phyloP scores from a whole-genome alignment of 1,140 invertebrate genomes.

The Drosophila lacteicornis region DNA sequence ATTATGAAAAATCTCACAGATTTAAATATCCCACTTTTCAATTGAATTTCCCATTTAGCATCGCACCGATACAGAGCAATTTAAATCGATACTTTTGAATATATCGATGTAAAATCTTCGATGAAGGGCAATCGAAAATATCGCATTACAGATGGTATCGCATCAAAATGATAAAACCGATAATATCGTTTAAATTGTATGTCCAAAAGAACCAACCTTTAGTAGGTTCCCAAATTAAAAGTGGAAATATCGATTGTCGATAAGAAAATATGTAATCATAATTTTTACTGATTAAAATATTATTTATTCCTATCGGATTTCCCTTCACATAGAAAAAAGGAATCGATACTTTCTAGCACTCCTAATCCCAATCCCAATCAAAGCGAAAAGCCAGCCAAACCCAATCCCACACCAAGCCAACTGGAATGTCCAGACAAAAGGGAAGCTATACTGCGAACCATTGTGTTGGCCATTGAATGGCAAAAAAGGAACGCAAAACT shows the following conservation, averaged over 20 bases:
- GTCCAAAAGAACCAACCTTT: too few species aligned
- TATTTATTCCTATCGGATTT: background rate
- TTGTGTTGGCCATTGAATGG: background rate
- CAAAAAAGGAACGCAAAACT: background rate
- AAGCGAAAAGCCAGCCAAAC: background rate
- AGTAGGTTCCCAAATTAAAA: background rate
- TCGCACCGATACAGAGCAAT: too few species aligned
- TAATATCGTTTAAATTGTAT: too few species aligned
- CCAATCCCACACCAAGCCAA: slow-evolving; percentile 7
- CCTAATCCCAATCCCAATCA: slow-evolving; percentile 29
- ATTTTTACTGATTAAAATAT: background rate
- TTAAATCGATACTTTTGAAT: too few species aligned
- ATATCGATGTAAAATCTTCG: too few species aligned
- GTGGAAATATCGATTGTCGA: background rate
- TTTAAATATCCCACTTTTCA: background rate
- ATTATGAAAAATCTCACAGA: background rate
- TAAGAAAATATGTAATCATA: too few species aligned
- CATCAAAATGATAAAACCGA: too few species aligned
- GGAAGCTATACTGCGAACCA: background rate
- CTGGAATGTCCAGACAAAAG: slow-evolving; percentile 33
- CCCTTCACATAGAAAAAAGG: too few species aligned
- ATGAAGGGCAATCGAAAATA: too few species aligned
- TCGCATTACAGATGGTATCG: too few species aligned
- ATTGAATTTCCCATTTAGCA: background rate
- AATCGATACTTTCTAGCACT: background rate